Percentiles rank a stretch among this genome's conserved stretches.
These are phyloP conservation scores for Temnothorax curvispinosus DNA, from an alignment of 1,140 invertebrate species.

Conservation along the genomic window DNA sequence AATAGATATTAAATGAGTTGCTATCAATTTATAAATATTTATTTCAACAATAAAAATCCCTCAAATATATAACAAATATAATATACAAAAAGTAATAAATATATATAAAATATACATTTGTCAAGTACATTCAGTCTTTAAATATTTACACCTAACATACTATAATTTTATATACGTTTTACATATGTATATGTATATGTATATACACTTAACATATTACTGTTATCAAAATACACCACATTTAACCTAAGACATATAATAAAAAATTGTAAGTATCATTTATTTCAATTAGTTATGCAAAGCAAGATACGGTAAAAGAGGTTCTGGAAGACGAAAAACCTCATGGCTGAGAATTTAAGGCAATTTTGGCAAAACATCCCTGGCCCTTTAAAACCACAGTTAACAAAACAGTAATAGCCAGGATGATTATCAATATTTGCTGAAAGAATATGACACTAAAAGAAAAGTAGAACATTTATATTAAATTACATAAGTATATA, in stretches of 20 bases:
- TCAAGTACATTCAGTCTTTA: not conserved
- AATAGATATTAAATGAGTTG: not conserved
- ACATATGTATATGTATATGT: not conserved
- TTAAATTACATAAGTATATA: constrained; percentile 15
- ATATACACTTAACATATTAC: not conserved
- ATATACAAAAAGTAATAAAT: constrained; percentile 37
- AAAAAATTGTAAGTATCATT: not conserved
- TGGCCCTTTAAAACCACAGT: not conserved
- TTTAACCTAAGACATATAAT: not conserved
- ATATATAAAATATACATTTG: constrained; percentile 28
- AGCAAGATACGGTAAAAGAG: not conserved
- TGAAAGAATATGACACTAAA: not conserved
- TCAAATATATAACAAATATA: constrained; percentile 47
- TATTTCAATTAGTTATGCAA: not conserved
- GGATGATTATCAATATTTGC: not conserved
- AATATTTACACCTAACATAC: constrained; percentile 28
- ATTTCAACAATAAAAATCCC: constrained; percentile 49
- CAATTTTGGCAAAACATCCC: not conserved
- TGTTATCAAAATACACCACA: not conserved
- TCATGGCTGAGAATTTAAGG: not conserved
- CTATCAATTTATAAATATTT: constrained; percentile 44
- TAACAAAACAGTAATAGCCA: not conserved
- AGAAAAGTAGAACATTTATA: not conserved
- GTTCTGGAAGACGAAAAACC: not conserved
- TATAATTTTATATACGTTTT: constrained; percentile 14